Evolutionary conservation across 2,113 vertebrate genomes (phyloP), one percentile per base, ranked within the genome.

Genomic region (Hippocampus comes): DNA sequence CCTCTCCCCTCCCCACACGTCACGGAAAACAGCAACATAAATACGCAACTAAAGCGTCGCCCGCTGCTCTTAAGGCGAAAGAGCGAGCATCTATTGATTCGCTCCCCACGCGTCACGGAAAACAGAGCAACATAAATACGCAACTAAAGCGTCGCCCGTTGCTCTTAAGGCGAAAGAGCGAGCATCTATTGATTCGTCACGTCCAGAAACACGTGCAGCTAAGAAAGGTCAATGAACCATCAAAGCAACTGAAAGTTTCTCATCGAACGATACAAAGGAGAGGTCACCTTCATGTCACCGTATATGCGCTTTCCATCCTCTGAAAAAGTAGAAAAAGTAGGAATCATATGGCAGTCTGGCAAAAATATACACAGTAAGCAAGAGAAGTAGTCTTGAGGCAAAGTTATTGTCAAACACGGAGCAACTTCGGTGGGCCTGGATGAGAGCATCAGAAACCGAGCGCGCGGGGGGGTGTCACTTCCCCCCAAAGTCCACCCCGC

Each of bases 401-500:
- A 87, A 80, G 70, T 75, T 81, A 75, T 78, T 87, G 82, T 81
- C 83, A 83, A 83, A 87, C 59, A 80, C 76, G 76, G 78, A 82
- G 72, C 72, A 55, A 67, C 34, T 68, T 77, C 73, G 80, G 79
- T 71, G 83, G 78, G 71, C 81, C 78, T 82, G 67, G 78, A 81
- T 76, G 73, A 61, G 79, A 74, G 25, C 76, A 72, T 3, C 9
- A 78, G 63, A 76, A 73, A 73, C 66, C 30, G 68, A 74, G 63
- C 38, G 10, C 42, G 63, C 38, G 12, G 42, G 73, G 5, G 30
- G 5, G 34, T 5, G 34, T 97, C 93, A 98, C 91, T 98, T 97
- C 70, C 95, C 95, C 79, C 95, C 96, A 51, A 95, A 93, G 84
- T 95, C 95, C 75, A 98, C 91, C 72, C 94, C 93, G 78, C 95